These are phyloP conservation scores for Timandra comae DNA, from an alignment of 2,888 invertebrate genomes.

Conservation along the genomic window DNA sequence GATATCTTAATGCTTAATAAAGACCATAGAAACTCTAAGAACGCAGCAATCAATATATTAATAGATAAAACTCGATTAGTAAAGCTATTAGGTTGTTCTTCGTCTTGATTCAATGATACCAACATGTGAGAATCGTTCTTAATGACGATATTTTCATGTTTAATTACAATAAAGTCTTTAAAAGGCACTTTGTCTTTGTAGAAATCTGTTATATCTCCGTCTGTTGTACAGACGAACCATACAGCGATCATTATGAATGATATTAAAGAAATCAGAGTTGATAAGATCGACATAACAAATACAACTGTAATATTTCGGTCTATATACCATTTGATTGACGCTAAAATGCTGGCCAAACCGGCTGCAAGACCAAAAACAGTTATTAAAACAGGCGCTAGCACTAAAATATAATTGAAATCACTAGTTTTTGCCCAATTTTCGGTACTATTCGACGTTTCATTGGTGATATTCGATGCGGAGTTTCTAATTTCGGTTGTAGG, in stretches of 20 bases:
- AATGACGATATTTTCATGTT: constrained; percentile 48
- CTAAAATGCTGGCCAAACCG: constrained; percentile 74
- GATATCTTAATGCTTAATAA: constrained; percentile 76
- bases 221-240: constrained; percentile 55
- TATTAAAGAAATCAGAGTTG: constrained; percentile 66
- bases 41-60: constrained; percentile 77
- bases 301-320: constrained; percentile 80
- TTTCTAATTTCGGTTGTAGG: constrained; percentile 34
- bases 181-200: constrained; percentile 62
- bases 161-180: constrained; percentile 51
- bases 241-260: constrained; percentile 58
- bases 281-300: constrained; percentile 74
- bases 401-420: constrained; percentile 41
- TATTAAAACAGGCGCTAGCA: constrained; percentile 68
- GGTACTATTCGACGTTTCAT: constrained; percentile 13
- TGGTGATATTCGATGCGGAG: constrained; percentile 1
- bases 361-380: constrained; percentile 70
- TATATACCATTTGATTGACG: constrained; percentile 81
- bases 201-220: constrained; percentile 52
- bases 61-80: constrained; percentile 71
- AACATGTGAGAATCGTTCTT: constrained; percentile 59
- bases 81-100: constrained; percentile 42
- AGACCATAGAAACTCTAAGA: constrained; percentile 78
- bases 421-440: constrained; percentile 5
- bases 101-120: constrained; percentile 39